These are phyloP conservation scores for Lutra lutra DNA, from an alignment of 2,797 vertebrate species.

Conservation along the genomic window DNA sequence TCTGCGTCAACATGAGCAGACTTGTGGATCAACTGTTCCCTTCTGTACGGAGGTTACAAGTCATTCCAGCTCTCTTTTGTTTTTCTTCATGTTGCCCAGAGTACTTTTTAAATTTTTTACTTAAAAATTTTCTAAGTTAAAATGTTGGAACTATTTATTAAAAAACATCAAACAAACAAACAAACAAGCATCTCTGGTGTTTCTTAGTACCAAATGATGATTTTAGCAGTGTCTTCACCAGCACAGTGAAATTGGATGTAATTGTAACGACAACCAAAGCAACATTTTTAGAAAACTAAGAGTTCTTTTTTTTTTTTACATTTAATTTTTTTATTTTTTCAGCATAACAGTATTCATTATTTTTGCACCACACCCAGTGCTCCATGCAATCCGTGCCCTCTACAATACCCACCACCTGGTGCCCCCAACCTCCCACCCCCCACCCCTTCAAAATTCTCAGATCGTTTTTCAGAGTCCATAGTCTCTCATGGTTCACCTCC, in stretches of 20 bases:
- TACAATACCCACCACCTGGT: too few species aligned
- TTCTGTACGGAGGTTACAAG: slow-evolving; percentile 42
- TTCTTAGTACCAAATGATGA: background rate
- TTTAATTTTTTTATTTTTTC: too few species aligned
- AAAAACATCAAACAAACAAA: background rate
- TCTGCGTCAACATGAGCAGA: background rate
- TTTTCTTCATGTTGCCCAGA: background rate
- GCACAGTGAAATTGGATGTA: background rate
- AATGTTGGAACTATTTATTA: background rate
- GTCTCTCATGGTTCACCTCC: too few species aligned
- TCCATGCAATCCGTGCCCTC: too few species aligned
- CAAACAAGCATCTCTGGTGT: background rate
- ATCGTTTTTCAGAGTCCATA: too few species aligned
- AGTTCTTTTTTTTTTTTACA: background rate
- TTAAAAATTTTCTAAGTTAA: background rate
- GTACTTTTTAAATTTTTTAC: background rate
- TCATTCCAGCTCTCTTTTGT: background rate
- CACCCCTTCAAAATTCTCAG: too few species aligned
- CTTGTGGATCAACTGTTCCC: background rate
- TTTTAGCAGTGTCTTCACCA: background rate
- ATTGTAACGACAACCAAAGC: background rate
- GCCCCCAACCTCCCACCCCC: too few species aligned
- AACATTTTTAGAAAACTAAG: background rate
- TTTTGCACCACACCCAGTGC: too few species aligned
- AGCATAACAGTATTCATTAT: too few species aligned